phyloP scores from a whole-genome alignment of 2,888 invertebrate genomes.

The Phytoseiulus persimilis region DNA sequence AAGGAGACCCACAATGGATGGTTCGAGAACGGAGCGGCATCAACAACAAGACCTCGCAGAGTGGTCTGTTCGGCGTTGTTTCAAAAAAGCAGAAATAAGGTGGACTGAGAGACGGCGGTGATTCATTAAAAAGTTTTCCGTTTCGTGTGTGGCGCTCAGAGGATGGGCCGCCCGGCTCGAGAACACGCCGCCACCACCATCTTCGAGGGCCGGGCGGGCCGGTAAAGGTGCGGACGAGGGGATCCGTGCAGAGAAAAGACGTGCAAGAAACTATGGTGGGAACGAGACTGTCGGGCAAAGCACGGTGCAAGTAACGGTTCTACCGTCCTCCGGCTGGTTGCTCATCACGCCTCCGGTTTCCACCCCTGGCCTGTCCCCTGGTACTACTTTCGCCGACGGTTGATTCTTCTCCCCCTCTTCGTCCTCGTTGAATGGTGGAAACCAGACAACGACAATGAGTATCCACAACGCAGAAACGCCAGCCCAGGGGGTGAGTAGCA shows the following conservation, averaged over 20 bases:
- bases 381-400: background rate
- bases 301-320: background rate
- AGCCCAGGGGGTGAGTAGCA: background rate
- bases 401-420: background rate
- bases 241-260: background rate
- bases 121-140: slow-evolving; percentile 39
- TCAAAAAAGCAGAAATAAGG: background rate
- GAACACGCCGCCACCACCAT: background rate
- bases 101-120: slow-evolving; percentile 15
- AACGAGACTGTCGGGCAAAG: background rate
- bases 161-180: background rate
- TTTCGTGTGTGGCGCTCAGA: slow-evolving; percentile 16
- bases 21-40: background rate
- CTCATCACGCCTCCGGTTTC: background rate
- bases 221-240: background rate
- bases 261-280: background rate
- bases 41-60: background rate
- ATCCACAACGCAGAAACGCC: background rate
- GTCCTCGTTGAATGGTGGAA: background rate
- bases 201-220: background rate
- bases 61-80: background rate
- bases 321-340: background rate
- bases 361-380: background rate
- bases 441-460: background rate
- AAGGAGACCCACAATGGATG: background rate